Evolutionary conservation across 1,140 invertebrate species (phyloP), one percentile per base, ranked within the genome.

Genomic region (Drosophila ogumai): DNA sequence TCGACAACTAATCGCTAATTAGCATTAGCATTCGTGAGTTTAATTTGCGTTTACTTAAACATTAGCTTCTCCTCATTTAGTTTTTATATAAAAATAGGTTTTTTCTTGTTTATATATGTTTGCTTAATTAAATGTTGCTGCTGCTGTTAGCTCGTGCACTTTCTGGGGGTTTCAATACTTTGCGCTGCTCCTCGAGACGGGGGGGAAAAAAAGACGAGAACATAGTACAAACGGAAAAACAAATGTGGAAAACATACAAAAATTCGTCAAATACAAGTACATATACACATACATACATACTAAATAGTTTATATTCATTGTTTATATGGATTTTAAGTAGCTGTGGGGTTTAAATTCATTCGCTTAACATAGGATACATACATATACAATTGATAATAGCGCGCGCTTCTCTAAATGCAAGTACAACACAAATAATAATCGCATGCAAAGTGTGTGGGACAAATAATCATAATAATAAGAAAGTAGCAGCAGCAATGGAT

Each of bases 111-210:
- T 81, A 68, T 90, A 64, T 90, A 87, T 65, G 87, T 82, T 91
- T 91, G 87, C 87, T 91, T 91, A 91, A 91, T 91, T 91, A 81
- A 87, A 87, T 87, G 82, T 91, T 91, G 82, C 82, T 91, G 87
- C 82, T 91, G 86, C 67, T 73, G 40, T 74, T 79, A 86, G 69
- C 73, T 79, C 58, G 65, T 79, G 59, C 65, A 76, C 75, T 75
- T 56, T 67, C 63, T 32, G 32, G 63, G 63, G 47, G 6, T 57
- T 72, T 81, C 31, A 84, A 88, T 87, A 84, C 84, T 88, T 82
- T 87, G 71, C 76, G 66, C 71, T 63, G 57, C 57, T 61, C 34
- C 8, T 73, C 15, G 6, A 9, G 25, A 38, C 34, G 58, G 59
- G 47, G 38, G 58, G 59, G 47, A 50, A 31, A 52, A 73, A 79